These are phyloP conservation scores for Hypotaenidia okinawae DNA, from an alignment of 2,797 vertebrate species.

Conservation along the genomic window DNA sequence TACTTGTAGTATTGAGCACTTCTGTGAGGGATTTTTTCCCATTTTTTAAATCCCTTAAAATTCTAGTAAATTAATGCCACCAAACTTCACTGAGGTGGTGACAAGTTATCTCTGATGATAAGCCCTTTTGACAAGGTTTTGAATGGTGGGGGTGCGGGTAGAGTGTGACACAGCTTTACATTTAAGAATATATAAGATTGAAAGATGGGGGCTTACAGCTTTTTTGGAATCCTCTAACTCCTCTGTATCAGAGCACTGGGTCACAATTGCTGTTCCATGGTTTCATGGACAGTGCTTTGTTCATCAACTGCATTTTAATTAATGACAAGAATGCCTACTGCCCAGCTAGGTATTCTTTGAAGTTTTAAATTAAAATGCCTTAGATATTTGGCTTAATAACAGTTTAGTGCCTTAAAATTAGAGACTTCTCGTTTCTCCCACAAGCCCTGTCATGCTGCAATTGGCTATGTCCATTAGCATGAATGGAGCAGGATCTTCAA, in stretches of 20 bases:
- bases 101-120: background rate
- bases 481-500: background rate
- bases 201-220: background rate
- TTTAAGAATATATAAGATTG: background rate
- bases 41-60: slow-evolving; percentile 29
- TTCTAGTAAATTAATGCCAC: slow-evolving; percentile 6
- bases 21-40: background rate
- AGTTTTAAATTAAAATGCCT: slow-evolving; percentile 63
- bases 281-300: background rate
- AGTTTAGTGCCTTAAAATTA: slow-evolving; percentile 55
- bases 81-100: background rate
- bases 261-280: background rate
- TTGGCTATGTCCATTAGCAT: background rate
- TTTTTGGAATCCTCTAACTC: background rate
- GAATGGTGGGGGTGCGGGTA: background rate
- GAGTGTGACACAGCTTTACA: background rate
- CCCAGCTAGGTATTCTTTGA: slow-evolving; percentile 46
- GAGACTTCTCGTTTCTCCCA: slow-evolving; percentile 28
- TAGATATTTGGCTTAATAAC: slow-evolving; percentile 47
- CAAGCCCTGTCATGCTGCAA: slow-evolving; percentile 47
- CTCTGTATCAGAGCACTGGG: background rate
- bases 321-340: slow-evolving; percentile 39
- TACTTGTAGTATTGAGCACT: background rate
- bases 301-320: slow-evolving; percentile 25
- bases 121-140: background rate